Evolutionary conservation across 2,888 invertebrate genomes (phyloP), one percentile per base, ranked within the genome.

Genomic region (Acheta domesticus): DNA sequence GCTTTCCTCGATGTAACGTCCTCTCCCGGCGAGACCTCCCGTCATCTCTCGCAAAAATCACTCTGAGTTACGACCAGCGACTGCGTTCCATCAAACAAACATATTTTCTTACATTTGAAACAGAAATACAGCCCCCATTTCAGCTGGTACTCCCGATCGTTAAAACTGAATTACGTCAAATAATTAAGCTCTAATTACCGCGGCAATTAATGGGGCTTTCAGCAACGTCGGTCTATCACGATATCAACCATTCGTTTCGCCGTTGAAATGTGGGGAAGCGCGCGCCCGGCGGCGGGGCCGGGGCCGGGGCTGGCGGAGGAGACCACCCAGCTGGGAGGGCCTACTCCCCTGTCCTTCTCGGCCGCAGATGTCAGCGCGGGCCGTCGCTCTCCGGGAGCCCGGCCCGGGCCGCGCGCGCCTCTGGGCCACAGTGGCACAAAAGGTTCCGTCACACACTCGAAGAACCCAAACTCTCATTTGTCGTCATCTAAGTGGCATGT

Each of bases 61-160:
- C 14, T 5, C 62, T 62, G 62, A 62, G 5, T 62, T 62, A 62
- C 62, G n/a, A 62, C 62, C 14, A 4, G 62, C 1, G 16, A 14
- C n/a, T 62, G n/a, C 62, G n/a, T 62, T 62, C 62, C 62, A 62
- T 62, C 62, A 62, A 62, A 14, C 62, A 14, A n/a, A 62, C 62
- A 62, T 62, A 62, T 62, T 62, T 62, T 62, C 62, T 62, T 62
- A 62, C n/a, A 62, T 62, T 62, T 62, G 62, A 62, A 62, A 62
- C n/a, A 62, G 62, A 62, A 62, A 62, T n/a, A 62, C 62, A 62
- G 62, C n/a, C 14, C 62, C n/a, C 62, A 62, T 62, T n/a, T 19
- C 62, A 16, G 62, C 62, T 3, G 62, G 62, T 62, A 62, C 62
- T 14, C 36, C n/a, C n/a, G 62, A 62, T 62, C 62, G 62, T 62